Evolutionary conservation across 1,140 invertebrate species (phyloP).

Genomic region (Ridgeia piscesae): DNA sequence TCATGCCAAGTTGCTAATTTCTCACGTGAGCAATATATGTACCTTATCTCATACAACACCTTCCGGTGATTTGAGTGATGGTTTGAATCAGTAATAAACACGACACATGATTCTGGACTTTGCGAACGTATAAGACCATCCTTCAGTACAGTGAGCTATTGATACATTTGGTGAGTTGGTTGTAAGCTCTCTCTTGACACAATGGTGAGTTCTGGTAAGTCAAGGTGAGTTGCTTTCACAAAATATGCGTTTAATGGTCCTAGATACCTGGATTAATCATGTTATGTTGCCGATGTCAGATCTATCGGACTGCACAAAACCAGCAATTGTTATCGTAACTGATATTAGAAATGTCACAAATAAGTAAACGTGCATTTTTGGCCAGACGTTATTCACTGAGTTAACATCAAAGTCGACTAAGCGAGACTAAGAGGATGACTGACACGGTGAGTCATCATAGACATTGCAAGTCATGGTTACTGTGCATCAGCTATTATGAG

Average conservation of each 20-base stretch:
- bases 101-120: no score
- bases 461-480: no score
- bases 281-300: neutral
- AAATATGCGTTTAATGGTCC: neutral
- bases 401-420: neutral
- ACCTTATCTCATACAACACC: no score
- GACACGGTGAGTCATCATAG: neutral
- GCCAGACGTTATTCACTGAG: no score
- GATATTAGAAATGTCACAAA: no score
- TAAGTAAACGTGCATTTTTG: no score
- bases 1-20: no score
- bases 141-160: neutral
- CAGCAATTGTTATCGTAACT: neutral
- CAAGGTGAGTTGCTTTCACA: neutral
- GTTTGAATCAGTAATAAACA: no score
- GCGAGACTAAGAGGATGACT: neutral
- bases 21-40: no score
- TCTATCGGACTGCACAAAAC: neutral
- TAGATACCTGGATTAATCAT: neutral
- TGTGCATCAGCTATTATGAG: no score
- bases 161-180: neutral
- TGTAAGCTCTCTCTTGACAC: neutral
- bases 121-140: no score
- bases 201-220: neutral
- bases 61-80: no score